Evolutionary conservation across 2,888 invertebrate species (phyloP).

Genomic region (Tetramorium bicarinatum): DNA sequence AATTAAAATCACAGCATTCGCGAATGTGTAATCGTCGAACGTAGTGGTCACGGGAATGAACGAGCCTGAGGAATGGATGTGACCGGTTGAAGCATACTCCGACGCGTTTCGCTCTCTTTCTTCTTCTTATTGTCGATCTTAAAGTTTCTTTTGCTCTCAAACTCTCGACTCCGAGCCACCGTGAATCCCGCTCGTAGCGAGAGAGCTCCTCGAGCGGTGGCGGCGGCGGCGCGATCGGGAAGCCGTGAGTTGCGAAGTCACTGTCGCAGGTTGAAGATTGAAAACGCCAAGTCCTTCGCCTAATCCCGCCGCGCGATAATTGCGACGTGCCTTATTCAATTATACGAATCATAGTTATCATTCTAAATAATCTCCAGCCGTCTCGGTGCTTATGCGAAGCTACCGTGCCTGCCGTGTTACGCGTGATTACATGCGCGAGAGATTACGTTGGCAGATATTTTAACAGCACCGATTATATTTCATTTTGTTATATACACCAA

Average conservation of each 20-base stretch:
- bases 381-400: conserved; percentile 3
- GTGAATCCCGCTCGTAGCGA: conserved; percentile 34
- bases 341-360: conserved; percentile 50
- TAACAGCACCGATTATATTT: conserved; percentile 4
- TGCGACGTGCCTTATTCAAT: conserved; percentile 48
- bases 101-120: conserved; percentile 20
- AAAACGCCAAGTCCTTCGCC: conserved; percentile 43
- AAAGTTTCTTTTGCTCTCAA: conserved; percentile 33
- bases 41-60: background rate
- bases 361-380: conserved; percentile 46
- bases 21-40: conserved; percentile 5
- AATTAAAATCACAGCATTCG: conserved; percentile 15
- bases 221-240: conserved; percentile 37
- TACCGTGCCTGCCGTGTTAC: background rate
- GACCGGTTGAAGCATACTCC: conserved; percentile 34
- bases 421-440: background rate
- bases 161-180: conserved; percentile 17
- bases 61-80: conserved; percentile 13
- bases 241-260: conserved; percentile 56
- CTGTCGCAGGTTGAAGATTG: conserved; percentile 57
- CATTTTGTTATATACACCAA: background rate
- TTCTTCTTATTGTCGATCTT: conserved; percentile 47
- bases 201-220: conserved; percentile 28
- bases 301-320: conserved; percentile 54
- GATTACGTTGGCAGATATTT: background rate